Base-by-base conservation (phyloP, 37 sponge, comb jelly and placozoan species). In the Agelas oroides region DNA sequence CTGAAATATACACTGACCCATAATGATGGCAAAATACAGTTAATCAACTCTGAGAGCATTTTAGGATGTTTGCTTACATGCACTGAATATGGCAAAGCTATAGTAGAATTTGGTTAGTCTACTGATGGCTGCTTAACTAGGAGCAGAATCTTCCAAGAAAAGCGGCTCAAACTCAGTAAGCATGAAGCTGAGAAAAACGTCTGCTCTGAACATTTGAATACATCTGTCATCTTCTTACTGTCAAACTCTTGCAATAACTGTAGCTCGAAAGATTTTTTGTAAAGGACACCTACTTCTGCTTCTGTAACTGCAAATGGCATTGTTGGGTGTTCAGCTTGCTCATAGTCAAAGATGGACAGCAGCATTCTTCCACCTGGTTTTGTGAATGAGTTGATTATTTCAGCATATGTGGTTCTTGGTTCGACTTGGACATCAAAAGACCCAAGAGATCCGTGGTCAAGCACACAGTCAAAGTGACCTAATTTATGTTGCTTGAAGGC, bases 281-380 rank as follows among this genome's bases (percentile, higher is more conserved):
- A 64, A 12, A 64, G 20, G 20, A 64, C 12, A 15, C 65, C 11
- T 12, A 64, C 65, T 23, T 64, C 65, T 12, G 16, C 65, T 64
- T 64, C 65, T 24, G 65, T 64, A 27, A 64, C 65, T 12, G 65
- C 65, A 64, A 24, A 64, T 12, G 65, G 65, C 23, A 64, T 15
- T 20, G 25, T 64, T 15, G 65, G 65, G 65, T 64, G 65, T 27
- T 64, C 65, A 24, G 65, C 16, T 12, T 64, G 65, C 16, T 24
- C 27, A 23, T 64, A 64, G 65, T 64, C 65, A 64, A 64, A 64
- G 25, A n/a, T 24, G 25, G 65, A 64, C 11, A 64, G 27, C 11
- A 64, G 12, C 11, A 64, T 64, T 64, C 65, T 16, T 16, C 65
- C 65, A n/a, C 65, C 65, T 64, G 65, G 65, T 23, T 64, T 64